Evolutionary conservation across 1,140 invertebrate species (phyloP), one percentile per base, ranked within the genome.

Genomic region (Ooceraea biroi): DNA sequence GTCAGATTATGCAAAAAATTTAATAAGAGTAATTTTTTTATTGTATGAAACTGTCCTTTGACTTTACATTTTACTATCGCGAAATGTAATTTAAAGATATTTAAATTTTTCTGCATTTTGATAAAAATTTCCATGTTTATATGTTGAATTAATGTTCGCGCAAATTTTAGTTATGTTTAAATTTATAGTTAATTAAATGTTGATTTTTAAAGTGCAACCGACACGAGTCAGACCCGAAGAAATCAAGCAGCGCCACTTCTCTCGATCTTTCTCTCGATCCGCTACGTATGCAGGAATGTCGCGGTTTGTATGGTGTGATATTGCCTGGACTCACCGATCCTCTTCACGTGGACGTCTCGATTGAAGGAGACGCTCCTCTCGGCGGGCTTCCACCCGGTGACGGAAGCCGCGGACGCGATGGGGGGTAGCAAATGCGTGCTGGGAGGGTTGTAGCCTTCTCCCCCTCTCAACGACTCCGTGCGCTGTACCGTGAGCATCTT

Each of bases 311-410:
- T 90, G 91, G 91, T 92, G 92, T 89, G 92, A 93, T 80, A 71
- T 92, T 90, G 90, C 91, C 90, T 90, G 88, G 92, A 94, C 96
- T 97, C 96, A 97, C 97, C 97, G 94, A 98, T 97, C 95, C 97
- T 95, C 94, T 98, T 98, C 89, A 98, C 96, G 94, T 97, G 97
- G 88, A 98, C 97, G 96, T 98, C 97, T 92, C 97, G 96, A 95
- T 98, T 97, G 95, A 98, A 98, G 90, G 97, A 98, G 90, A 98
- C 97, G 89, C 96, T 95, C 86, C 96, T 96, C 90, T 95, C 95
- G 72, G 93, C 92, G 63, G 95, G 95, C 87, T 92, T 92, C 84
- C 90, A 90, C 78, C 86, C 86, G 84, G 88, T 60, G 65, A 73
- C 85, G 66, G 88, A 84, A 84, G 86, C 85, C 85, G 71, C 88